phyloP scores from a whole-genome alignment of 2,888 invertebrate species.

The Melanchra persicariae region DNA sequence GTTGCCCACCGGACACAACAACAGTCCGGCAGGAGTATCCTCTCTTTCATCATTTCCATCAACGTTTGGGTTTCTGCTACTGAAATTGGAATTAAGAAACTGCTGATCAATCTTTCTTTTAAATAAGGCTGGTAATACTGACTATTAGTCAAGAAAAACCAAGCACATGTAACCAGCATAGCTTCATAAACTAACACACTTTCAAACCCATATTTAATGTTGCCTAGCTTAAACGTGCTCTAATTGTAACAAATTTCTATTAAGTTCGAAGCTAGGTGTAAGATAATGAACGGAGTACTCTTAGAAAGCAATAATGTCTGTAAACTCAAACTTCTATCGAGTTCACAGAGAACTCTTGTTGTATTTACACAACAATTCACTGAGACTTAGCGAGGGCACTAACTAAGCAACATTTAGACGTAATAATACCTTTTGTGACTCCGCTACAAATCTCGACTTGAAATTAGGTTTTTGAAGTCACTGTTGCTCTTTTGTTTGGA shows the following conservation, averaged over 20 bases:
- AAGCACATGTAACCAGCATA: not conserved
- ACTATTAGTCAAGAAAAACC: not conserved
- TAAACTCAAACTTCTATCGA: slow-evolving; percentile 68
- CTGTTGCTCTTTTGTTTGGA: slow-evolving; percentile 35
- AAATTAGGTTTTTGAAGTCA: slow-evolving; percentile 52
- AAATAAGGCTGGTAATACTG: no score
- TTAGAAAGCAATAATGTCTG: slow-evolving; percentile 76
- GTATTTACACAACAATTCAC: slow-evolving; percentile 78
- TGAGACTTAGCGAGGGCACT: slow-evolving; percentile 63
- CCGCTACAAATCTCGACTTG: slow-evolving; percentile 68
- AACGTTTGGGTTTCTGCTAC: no score
- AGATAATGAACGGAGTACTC: slow-evolving; percentile 76
- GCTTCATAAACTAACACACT: not conserved
- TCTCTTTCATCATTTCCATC: no score
- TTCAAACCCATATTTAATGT: slow-evolving; percentile 19
- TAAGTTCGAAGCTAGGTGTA: slow-evolving; percentile 54
- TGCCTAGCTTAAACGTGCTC: slow-evolving; percentile 15
- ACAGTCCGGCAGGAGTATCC: no score
- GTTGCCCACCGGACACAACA: no score
- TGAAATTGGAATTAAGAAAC: no score
- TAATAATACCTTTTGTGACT: slow-evolving; percentile 71
- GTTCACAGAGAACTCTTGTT: slow-evolving; percentile 69
- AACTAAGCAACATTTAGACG: slow-evolving; percentile 67
- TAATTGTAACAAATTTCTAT: slow-evolving; percentile 60
- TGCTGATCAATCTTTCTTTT: no score